Conservation (phyloP, 2,888 invertebrate species). For the Octodonta nipae region DNA sequence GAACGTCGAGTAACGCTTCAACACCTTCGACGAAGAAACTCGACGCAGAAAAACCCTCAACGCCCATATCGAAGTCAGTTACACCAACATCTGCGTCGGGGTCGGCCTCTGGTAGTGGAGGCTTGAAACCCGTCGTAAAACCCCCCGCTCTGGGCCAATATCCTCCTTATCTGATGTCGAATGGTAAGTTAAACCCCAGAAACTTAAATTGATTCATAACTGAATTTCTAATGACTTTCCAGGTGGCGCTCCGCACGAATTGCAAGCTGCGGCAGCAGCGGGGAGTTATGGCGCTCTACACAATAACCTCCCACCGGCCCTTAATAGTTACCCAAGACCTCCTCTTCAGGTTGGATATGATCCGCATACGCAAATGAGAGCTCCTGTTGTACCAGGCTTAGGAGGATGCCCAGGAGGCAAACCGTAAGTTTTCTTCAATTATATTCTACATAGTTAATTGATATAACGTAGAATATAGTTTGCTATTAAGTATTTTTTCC, state of each 20-base stretch:
- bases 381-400: conserved; percentile 48
- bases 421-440: conserved; percentile 51
- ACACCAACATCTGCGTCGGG: conserved; percentile 61
- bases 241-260: conserved; percentile 43
- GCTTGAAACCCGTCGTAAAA: conserved; percentile 42
- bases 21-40: conserved; percentile 77
- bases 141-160: conserved; percentile 43
- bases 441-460: neutral
- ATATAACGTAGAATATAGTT: neutral
- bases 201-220: neutral
- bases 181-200: conserved; percentile 33
- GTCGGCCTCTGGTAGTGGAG: conserved; percentile 32
- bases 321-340: conserved; percentile 53
- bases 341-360: conserved; percentile 53
- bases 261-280: conserved; percentile 41
- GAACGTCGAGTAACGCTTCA: conserved; percentile 81
- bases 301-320: conserved; percentile 50
- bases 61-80: conserved; percentile 80
- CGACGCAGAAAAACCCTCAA: conserved; percentile 74
- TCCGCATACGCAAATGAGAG: conserved; percentile 53
- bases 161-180: conserved; percentile 45
- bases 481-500: too few relatives aligned
- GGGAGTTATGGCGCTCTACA: conserved; percentile 45
- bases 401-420: conserved; percentile 68
- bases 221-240: conserved; percentile 4